Percentiles rank a stretch among this genome's conserved stretches.
Conservation (phyloP, 1,140 invertebrate species). For the Rhyacophila brunnea region DNA sequence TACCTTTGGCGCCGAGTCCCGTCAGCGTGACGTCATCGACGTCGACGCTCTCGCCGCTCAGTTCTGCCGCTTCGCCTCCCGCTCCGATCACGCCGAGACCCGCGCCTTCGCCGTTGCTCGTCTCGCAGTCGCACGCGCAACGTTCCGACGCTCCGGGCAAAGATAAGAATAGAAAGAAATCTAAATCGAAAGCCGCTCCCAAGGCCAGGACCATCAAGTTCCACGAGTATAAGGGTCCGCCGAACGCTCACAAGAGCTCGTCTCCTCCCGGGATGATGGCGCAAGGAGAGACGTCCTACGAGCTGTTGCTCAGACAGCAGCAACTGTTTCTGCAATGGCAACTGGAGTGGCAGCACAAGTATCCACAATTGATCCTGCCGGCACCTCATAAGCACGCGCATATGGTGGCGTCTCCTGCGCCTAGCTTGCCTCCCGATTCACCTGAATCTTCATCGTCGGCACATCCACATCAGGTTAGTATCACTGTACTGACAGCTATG, state of each 20-base stretch:
- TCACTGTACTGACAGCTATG: neutral
- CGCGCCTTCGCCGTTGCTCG: constrained; percentile 53
- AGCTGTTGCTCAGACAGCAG: constrained; percentile 89
- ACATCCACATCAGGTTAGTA: constrained; percentile 26
- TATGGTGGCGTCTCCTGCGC: constrained; percentile 45
- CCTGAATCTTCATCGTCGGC: constrained; percentile 32
- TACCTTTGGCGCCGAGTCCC: constrained; percentile 60
- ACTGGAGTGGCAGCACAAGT: constrained; percentile 77
- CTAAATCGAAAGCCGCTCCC: constrained; percentile 79
- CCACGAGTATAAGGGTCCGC: constrained; percentile 97
- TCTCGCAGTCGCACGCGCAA: constrained; percentile 55
- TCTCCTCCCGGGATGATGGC: constrained; percentile 51
- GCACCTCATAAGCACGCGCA: constrained; percentile 59
- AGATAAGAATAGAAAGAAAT: constrained; percentile 85
- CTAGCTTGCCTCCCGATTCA: constrained; percentile 44
- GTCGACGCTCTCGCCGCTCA: constrained; percentile 70
- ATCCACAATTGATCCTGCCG: constrained; percentile 75
- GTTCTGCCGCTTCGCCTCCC: constrained; percentile 63
- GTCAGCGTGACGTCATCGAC: constrained; percentile 62
- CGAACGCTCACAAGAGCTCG: constrained; percentile 79
- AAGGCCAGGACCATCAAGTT: constrained; percentile 95
- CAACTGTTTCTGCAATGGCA: constrained; percentile 90
- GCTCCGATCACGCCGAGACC: constrained; percentile 51
- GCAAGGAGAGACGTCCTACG: constrained; percentile 81
- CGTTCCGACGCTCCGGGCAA: constrained; percentile 71